Evolutionary conservation across 2,797 vertebrate species (phyloP).

Genomic region (Macropus fuliginosus): DNA sequence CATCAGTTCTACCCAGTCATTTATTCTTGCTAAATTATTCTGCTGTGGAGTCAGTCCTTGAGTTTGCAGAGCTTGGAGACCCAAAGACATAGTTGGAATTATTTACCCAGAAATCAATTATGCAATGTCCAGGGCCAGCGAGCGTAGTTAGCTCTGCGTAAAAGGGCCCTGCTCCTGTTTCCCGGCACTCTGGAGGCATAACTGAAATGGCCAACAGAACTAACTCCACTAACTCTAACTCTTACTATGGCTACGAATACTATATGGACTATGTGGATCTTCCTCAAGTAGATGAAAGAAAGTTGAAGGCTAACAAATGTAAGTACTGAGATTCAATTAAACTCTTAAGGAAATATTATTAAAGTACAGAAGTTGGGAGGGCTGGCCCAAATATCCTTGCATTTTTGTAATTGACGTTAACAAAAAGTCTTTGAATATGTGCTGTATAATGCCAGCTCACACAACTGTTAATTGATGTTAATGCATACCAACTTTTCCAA

Average conservation of each 20-base stretch:
- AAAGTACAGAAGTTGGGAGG: not conserved
- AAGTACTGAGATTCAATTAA: conserved; percentile 80
- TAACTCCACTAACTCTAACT: conserved; percentile 69
- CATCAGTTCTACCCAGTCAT: conserved; percentile 4
- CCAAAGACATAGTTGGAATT: conserved; percentile 33
- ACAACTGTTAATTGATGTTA: not conserved
- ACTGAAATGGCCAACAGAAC: conserved; percentile 84
- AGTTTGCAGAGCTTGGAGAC: conserved; percentile 65
- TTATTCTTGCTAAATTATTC: conserved; percentile 43
- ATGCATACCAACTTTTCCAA: not conserved
- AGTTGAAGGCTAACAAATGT: conserved; percentile 93
- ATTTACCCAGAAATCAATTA: conserved; percentile 61
- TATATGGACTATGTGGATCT: conserved; percentile 94
- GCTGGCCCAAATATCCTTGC: not conserved
- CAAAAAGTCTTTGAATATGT: not conserved
- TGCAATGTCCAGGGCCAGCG: conserved; percentile 52
- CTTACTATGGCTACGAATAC: conserved; percentile 89
- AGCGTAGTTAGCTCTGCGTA: not conserved
- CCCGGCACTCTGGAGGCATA: not conserved
- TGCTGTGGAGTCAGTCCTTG: conserved; percentile 73
- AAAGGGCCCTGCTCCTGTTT: conserved; percentile 10
- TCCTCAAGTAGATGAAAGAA: conserved; percentile 91
- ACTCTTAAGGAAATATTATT: not conserved
- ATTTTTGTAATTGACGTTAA: not conserved
- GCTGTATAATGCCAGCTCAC: not conserved